These are phyloP conservation scores for Pseudomugil tenellus DNA, from an alignment of 2,797 vertebrate genomes.

Conservation along the genomic window DNA sequence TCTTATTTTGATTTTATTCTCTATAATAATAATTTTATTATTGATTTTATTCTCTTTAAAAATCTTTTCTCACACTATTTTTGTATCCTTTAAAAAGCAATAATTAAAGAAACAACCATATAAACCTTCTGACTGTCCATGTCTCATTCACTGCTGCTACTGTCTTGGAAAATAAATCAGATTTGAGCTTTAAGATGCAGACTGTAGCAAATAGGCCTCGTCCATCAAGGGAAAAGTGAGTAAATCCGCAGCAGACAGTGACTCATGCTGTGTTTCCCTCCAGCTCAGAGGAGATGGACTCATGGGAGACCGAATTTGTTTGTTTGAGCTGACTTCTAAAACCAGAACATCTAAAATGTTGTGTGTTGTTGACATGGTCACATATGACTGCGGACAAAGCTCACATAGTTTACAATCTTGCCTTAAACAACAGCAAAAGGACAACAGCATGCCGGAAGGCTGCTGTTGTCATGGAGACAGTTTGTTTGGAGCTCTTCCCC, in stretches of 20 bases:
- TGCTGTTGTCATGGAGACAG: conserved; percentile 63
- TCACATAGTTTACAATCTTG: conserved; percentile 29
- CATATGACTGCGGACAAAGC: conserved; percentile 15
- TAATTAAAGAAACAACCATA: conserved; percentile 83
- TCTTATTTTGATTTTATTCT: conserved; percentile 41
- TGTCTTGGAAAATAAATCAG: neutral
- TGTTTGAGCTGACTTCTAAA: conserved; percentile 22
- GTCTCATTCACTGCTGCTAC: neutral
- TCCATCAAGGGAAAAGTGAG: conserved; percentile 35
- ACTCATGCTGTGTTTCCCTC: conserved; percentile 51
- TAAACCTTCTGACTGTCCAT: conserved; percentile 3
- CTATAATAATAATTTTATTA: too few relatives aligned
- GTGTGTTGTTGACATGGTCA: conserved; percentile 32
- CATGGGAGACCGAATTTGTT: conserved; percentile 34
- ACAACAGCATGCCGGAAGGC: conserved; percentile 50
- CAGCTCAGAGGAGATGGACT: conserved; percentile 31
- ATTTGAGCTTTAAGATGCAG: neutral
- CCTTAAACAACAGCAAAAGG: conserved; percentile 61
- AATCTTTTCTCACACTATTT: conserved; percentile 76
- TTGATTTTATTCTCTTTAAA: conserved; percentile 33
- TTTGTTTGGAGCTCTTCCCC: conserved; percentile 74
- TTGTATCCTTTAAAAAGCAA: conserved; percentile 91
- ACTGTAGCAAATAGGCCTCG: neutral
- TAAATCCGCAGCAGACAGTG: conserved; percentile 47
- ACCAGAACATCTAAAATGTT: conserved; percentile 1